Base-by-base conservation (phyloP, 2,113 vertebrate species). In the Hippocampus zosterae region DNA sequence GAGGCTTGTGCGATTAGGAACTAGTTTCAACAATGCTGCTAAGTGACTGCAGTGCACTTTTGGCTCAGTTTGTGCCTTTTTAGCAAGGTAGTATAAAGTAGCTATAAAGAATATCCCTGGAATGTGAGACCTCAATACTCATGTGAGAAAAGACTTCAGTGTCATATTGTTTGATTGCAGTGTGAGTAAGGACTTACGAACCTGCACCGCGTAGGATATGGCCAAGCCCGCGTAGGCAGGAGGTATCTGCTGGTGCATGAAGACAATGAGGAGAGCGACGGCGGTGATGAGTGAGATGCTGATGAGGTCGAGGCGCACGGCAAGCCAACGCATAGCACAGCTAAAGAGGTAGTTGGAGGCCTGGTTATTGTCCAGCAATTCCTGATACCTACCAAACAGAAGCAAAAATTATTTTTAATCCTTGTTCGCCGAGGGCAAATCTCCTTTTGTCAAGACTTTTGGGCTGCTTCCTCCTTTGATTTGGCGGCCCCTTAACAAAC, bases 151-250 rank as follows among this genome's bases (percentile, higher is more conserved):
- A 42, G 61, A n/a, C 61, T 42, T n/a, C 5, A 10, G 61, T 42
- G 41, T 63, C 9, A 42, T 23, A 40, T 13, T 4, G 15, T 23
- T 40, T 21, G 19, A 21, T 37, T 21, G 40, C 21, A 15, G 42
- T 1, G 15, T 57, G 33, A 8, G 7, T 15, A 46, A 65, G 2
- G 23, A 7, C 15, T 50, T 27, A 79, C 77, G 56, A 81, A 93
- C 93, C 93, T 94, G 93, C 74, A 93, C 88, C 19, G 87, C 91
- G 19, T 94, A 93, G 0, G 92, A 92, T 76, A 94, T 89, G 74
- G 93, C 93, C 55, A 94, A 87, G 60, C 93, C 93, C 13, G 93
- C 92, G 11, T 92, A 92, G 29, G 93, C 92, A 25, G 92, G 90
- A 70, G 92, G 80, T 79, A 93, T 92, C 60, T 88, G 89, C 80